Percentiles rank a stretch among this genome's conserved stretches.
These are phyloP conservation scores for Coleophora flavipennella DNA, from an alignment of 2,888 invertebrate species.

Conservation along the genomic window DNA sequence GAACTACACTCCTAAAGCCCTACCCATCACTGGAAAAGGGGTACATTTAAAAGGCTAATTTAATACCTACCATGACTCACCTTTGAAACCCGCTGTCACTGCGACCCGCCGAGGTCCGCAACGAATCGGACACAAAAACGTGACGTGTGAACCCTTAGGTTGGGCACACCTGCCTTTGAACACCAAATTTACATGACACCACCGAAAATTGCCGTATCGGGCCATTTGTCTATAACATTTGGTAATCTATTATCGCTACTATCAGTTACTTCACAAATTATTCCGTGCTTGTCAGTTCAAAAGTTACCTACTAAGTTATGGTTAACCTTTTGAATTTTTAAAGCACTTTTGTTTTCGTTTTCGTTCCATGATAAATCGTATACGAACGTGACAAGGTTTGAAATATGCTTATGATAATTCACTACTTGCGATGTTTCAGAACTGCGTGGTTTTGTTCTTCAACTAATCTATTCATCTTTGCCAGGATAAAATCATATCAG, in stretches of 20 bases:
- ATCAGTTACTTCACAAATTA: slow-evolving; percentile 3
- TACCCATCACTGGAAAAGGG: too few species aligned
- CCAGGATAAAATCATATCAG: too few species aligned
- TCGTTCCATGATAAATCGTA: too few species aligned
- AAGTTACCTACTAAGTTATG: slow-evolving; percentile 9
- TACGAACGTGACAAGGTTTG: not conserved
- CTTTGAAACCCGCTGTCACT: slow-evolving; percentile 24
- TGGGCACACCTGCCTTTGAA: slow-evolving; percentile 45
- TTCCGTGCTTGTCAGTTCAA: slow-evolving; percentile 38
- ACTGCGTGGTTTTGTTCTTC: not conserved
- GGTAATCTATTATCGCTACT: slow-evolving; percentile 29
- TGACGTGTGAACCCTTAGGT: slow-evolving; percentile 35
- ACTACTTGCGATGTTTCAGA: not conserved
- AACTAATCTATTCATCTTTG: too few species aligned
- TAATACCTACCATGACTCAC: slow-evolving; percentile 1
- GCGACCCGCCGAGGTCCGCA: slow-evolving; percentile 17
- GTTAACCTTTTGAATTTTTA: too few species aligned
- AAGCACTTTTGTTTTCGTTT: not conserved
- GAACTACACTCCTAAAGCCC: too few species aligned
- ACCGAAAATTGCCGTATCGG: slow-evolving; percentile 12
- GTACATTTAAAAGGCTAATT: too few species aligned
- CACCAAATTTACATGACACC: slow-evolving; percentile 25
- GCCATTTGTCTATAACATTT: slow-evolving; percentile 22
- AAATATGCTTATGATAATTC: not conserved
- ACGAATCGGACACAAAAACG: slow-evolving; percentile 29